Conservation (phyloP, 2,113 vertebrate genomes). For the Vulpes ferrilata region DNA sequence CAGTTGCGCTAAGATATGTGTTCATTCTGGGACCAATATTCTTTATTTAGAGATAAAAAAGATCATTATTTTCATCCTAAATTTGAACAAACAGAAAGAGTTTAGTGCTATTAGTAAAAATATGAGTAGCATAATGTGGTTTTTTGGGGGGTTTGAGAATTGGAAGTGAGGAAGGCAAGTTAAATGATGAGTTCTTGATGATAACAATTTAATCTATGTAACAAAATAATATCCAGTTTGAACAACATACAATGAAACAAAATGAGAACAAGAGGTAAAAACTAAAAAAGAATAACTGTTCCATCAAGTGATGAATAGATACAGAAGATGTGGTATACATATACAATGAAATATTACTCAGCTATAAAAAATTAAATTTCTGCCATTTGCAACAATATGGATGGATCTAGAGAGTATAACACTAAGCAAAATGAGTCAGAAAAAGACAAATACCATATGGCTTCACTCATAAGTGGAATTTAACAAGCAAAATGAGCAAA, state of each 20-base stretch:
- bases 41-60: neutral
- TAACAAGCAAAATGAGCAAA: neutral
- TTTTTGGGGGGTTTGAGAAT: neutral
- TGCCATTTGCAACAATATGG: neutral
- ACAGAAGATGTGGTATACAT: neutral
- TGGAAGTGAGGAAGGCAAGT: neutral
- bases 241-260: neutral
- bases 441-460: neutral
- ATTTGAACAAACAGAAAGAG: neutral
- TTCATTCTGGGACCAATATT: neutral
- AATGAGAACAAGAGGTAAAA: constrained; percentile 24
- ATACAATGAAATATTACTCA: neutral
- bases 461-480: neutral
- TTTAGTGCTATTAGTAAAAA: constrained; percentile 17
- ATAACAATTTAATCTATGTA: neutral
- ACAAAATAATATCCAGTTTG: constrained; percentile 1
- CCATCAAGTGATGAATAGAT: neutral
- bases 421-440: neutral
- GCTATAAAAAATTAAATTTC: neutral
- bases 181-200: neutral
- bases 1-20: neutral
- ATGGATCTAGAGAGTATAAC: neutral
- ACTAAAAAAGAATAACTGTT: neutral
- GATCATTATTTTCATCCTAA: neutral
- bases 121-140: neutral